phyloP scores from a whole-genome alignment of 2,888 invertebrate genomes.

The Amblyjoppa fuscipennis region DNA sequence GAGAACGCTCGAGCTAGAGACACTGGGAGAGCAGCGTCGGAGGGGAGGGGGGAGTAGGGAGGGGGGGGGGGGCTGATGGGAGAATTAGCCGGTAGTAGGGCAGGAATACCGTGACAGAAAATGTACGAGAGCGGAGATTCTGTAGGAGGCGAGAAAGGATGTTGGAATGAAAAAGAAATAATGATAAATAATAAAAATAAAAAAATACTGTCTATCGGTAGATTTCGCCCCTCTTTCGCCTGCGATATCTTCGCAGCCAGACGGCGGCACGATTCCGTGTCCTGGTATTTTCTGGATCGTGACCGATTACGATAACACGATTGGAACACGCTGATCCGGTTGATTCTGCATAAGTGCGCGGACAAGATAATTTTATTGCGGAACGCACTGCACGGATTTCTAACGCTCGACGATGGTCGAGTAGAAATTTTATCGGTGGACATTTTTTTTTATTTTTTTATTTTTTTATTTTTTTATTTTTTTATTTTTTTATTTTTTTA shows the following conservation, averaged over 20 bases:
- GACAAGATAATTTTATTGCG: neutral
- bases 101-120: slow-evolving; percentile 30
- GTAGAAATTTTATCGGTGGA: neutral
- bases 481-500: neutral
- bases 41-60: slow-evolving; percentile 7
- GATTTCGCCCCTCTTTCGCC: neutral
- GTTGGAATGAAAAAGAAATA: neutral
- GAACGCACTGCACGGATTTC: neutral
- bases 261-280: slow-evolving; percentile 19
- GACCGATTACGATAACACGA: slow-evolving; percentile 23
- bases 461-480: neutral
- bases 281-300: slow-evolving; percentile 17
- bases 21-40: neutral
- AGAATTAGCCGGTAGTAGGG: slow-evolving; percentile 13
- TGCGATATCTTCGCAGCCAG: neutral
- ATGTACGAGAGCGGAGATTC: neutral
- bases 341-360: neutral
- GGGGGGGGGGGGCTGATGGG: slow-evolving; percentile 16
- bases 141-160: neutral
- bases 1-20: neutral
- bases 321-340: neutral
- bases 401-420: neutral
- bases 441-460: neutral
- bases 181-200: neutral
- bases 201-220: neutral